Evolutionary conservation across 2,888 invertebrate genomes (phyloP).

Genomic region (Ceramica pisi): DNA sequence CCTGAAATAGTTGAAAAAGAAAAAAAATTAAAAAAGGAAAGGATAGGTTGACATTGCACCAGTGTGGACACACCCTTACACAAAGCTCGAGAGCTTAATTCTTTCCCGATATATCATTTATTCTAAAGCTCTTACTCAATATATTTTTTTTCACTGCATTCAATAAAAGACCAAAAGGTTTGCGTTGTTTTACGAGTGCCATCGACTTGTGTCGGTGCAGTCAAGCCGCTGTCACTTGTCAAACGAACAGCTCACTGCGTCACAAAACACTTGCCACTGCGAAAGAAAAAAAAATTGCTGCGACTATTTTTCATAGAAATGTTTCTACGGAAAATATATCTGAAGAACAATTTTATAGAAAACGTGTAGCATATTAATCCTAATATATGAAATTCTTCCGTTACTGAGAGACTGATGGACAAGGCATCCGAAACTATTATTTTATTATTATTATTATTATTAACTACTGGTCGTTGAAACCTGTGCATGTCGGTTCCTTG

Average conservation of each 20-base stretch:
- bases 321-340: not conserved
- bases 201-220: constrained; percentile 19
- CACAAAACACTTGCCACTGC: constrained; percentile 20
- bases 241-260: constrained; percentile 17
- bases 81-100: not conserved
- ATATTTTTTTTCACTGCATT: constrained; percentile 22
- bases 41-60: not conserved
- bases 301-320: not conserved
- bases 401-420: too few species aligned
- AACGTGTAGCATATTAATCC: too few species aligned
- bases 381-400: too few species aligned
- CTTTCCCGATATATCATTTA: not conserved
- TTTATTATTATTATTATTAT: too few species aligned
- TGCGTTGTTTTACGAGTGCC: constrained; percentile 39
- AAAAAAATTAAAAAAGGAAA: too few species aligned
- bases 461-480: too few species aligned
- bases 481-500: too few species aligned
- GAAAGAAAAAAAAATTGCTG: not conserved
- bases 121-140: not conserved
- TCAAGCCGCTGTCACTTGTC: constrained; percentile 33
- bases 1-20: too few species aligned
- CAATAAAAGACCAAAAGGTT: constrained; percentile 32
- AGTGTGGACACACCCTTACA: not conserved
- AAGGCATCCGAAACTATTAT: too few species aligned
- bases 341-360: not conserved